Conservation (phyloP, 2,888 invertebrate genomes). For the Calliphora vomitoria region DNA sequence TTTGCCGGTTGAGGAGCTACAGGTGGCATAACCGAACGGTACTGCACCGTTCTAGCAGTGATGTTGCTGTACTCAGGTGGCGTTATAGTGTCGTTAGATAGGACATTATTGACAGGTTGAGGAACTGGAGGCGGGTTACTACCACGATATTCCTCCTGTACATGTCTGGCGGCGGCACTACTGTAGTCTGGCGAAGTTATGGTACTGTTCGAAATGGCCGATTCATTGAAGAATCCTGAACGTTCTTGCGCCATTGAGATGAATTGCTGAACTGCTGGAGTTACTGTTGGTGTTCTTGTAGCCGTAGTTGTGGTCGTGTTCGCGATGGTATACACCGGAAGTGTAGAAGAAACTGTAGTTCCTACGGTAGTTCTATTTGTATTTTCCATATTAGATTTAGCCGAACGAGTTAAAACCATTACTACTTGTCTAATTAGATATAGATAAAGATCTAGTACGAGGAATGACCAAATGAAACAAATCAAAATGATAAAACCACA, state of each 20-base stretch:
- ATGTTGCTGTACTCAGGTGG: background rate
- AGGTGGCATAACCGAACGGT: too few species aligned
- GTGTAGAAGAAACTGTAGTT: background rate
- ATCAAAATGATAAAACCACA: too few species aligned
- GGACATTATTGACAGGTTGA: background rate
- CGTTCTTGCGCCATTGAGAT: background rate
- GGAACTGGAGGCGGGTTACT: background rate
- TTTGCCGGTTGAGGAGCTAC: too few species aligned
- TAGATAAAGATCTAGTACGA: too few species aligned
- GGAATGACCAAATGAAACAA: too few species aligned
- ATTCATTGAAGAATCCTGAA: background rate
- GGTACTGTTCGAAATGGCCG: too few species aligned
- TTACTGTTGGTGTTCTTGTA: background rate
- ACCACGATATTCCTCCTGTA: background rate
- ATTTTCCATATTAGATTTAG: background rate
- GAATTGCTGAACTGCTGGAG: background rate
- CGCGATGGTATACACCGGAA: background rate
- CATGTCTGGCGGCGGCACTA: background rate
- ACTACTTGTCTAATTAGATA: too few species aligned
- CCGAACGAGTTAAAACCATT: too few species aligned
- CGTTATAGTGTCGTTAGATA: too few species aligned
- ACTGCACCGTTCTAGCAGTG: too few species aligned
- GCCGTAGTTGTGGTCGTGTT: rapidly evolving
- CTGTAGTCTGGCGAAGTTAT: too few species aligned
- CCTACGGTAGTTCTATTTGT: too few species aligned